phyloP scores from a whole-genome alignment of 2,888 invertebrate species.

The Pheosia gnoma region DNA sequence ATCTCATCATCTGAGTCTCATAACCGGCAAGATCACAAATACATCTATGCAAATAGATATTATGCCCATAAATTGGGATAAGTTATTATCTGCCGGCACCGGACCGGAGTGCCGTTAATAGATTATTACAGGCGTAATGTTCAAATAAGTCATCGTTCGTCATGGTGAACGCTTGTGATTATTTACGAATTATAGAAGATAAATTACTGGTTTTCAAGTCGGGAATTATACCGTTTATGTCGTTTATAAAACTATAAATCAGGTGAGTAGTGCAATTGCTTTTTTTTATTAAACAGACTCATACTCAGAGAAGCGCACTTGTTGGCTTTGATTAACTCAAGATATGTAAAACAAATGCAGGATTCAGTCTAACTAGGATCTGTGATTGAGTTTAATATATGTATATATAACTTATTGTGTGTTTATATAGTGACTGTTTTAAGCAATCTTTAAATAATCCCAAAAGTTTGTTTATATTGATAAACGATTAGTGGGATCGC shows the following conservation, averaged over 20 bases:
- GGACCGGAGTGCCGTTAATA: conserved; percentile 65
- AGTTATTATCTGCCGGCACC: conserved; percentile 51
- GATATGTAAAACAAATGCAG: no score
- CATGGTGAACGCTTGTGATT: conserved; percentile 47
- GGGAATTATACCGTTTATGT: conserved; percentile 24
- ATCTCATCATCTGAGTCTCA: conserved; percentile 24
- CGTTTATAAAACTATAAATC: conserved; percentile 24
- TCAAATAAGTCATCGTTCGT: conserved; percentile 69
- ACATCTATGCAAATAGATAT: conserved; percentile 53
- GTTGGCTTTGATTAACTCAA: no score
- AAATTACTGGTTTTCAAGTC: conserved; percentile 25
- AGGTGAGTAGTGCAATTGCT: background rate
- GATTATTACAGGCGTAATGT: conserved; percentile 61
- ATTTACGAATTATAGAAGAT: conserved; percentile 37
- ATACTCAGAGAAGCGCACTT: no score
- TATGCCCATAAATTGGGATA: conserved; percentile 57
- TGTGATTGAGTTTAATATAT: no score
- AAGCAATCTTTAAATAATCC: no score
- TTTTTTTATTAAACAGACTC: no score
- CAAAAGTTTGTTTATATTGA: no score
- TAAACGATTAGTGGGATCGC: no score
- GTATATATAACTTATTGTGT: no score
- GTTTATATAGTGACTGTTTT: no score
- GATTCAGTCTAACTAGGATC: no score
- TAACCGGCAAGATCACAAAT: conserved; percentile 18